Evolutionary conservation across 2,888 invertebrate genomes (phyloP).

Genomic region (Drosophila hamatofila): DNA sequence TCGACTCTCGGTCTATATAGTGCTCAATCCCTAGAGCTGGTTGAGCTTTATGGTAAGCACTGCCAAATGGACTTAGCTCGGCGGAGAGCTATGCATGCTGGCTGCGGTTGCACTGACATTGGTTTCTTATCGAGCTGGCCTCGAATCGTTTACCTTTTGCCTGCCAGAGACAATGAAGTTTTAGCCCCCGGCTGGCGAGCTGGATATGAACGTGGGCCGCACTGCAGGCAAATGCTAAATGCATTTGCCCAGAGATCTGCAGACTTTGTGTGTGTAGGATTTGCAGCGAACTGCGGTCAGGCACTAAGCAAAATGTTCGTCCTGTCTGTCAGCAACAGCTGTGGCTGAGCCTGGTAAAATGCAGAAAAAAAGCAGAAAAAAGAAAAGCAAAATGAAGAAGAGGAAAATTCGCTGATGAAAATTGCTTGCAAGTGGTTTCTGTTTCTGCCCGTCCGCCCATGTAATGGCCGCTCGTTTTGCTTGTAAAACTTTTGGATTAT

Average conservation of each 20-base stretch:
- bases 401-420: constrained; percentile 73
- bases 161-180: constrained; percentile 67
- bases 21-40: constrained; percentile 27
- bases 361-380: not conserved
- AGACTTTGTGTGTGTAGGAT: not conserved
- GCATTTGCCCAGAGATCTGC: constrained; percentile 50
- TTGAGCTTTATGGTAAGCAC: constrained; percentile 66
- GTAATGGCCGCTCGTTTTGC: constrained; percentile 78
- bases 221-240: constrained; percentile 54
- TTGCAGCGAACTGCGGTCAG: constrained; percentile 58
- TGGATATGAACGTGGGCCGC: not conserved
- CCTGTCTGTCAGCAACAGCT: constrained; percentile 68
- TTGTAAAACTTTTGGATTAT: constrained; percentile 81
- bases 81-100: constrained; percentile 7
- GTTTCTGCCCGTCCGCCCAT: constrained; percentile 71
- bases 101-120: constrained; percentile 51
- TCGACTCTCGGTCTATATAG: not conserved
- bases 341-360: not conserved
- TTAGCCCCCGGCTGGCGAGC: constrained; percentile 14
- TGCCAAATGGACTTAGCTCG: constrained; percentile 34
- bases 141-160: constrained; percentile 69
- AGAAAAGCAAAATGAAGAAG: not conserved
- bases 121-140: constrained; percentile 33
- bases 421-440: constrained; percentile 79
- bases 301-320: constrained; percentile 66